phyloP scores from a whole-genome alignment of 2,113 vertebrate genomes.

The Rhabdornis inornatus region DNA sequence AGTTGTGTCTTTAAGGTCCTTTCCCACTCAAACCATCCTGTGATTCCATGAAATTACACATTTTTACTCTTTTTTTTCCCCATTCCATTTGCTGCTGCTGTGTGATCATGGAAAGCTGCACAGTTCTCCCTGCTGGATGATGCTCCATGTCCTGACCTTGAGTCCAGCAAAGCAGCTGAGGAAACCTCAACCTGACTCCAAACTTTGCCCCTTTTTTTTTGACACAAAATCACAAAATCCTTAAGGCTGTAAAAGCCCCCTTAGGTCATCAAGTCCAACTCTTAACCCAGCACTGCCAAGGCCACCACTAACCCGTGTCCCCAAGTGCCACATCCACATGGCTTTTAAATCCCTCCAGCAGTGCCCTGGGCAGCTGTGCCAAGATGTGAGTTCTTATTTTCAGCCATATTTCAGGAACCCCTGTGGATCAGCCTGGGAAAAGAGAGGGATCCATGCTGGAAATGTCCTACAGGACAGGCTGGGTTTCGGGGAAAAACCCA shows the following conservation, averaged over 20 bases:
- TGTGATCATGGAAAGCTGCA: background rate
- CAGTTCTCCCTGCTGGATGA: rapidly evolving
- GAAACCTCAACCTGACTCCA: background rate
- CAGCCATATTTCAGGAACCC: background rate
- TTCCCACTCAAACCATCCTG: background rate
- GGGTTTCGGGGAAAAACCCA: background rate
- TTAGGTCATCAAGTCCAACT: background rate
- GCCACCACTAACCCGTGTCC: background rate
- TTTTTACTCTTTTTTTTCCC: background rate
- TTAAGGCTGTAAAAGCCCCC: background rate
- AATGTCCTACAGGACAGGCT: background rate
- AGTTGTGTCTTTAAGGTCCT: background rate
- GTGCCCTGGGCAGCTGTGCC: background rate
- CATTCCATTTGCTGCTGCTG: background rate
- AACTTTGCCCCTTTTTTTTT: background rate
- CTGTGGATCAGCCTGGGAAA: background rate
- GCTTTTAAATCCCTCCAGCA: background rate
- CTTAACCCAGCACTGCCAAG: background rate
- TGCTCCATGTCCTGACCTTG: background rate
- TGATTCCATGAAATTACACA: background rate
- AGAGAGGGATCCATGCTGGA: background rate
- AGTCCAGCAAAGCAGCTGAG: background rate
- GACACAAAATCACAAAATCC: background rate
- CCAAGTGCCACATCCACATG: background rate
- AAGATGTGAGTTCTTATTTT: background rate